These are phyloP conservation scores for Sciaenops ocellatus DNA, from an alignment of 2,797 vertebrate genomes.

Conservation along the genomic window DNA sequence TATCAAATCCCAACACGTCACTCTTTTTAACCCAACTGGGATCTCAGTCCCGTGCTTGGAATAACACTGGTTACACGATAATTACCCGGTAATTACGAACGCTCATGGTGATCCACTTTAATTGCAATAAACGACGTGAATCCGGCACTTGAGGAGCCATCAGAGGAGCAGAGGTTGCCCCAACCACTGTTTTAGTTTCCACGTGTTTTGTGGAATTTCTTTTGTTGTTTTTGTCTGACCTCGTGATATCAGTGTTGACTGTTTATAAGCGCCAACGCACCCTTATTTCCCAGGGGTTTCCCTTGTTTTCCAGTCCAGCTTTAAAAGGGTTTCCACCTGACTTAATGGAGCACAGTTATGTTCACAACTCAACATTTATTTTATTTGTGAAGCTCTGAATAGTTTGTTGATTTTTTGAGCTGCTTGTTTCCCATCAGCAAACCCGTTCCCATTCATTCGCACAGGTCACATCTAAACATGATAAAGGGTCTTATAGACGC, in stretches of 20 bases:
- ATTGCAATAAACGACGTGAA: constrained; percentile 63
- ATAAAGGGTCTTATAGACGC: constrained; percentile 31
- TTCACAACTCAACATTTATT: constrained; percentile 25
- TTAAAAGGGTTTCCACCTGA: constrained; percentile 53
- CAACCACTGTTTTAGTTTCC: constrained; percentile 58
- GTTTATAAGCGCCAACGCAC: constrained; percentile 44
- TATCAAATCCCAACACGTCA: constrained; percentile 71
- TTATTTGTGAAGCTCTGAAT: constrained; percentile 32
- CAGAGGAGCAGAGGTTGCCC: constrained; percentile 37
- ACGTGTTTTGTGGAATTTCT: constrained; percentile 46
- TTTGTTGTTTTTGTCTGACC: constrained; percentile 57
- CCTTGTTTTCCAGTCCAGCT: constrained; percentile 43
- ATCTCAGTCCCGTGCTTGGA: constrained; percentile 57
- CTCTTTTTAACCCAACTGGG: constrained; percentile 52
- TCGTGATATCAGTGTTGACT: constrained; percentile 42
- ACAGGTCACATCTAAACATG: constrained; percentile 29
- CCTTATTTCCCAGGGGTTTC: constrained; percentile 49
- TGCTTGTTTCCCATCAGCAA: constrained; percentile 10
- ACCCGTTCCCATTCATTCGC: constrained; percentile 8
- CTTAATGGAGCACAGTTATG: constrained; percentile 35
- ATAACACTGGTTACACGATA: constrained; percentile 69
- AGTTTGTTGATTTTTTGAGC: constrained; percentile 45
- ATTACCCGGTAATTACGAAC: constrained; percentile 68
- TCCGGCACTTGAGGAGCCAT: constrained; percentile 37
- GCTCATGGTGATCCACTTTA: constrained; percentile 65